phyloP scores from a whole-genome alignment of 2,888 invertebrate species.

The Sinotaia quadrata region DNA sequence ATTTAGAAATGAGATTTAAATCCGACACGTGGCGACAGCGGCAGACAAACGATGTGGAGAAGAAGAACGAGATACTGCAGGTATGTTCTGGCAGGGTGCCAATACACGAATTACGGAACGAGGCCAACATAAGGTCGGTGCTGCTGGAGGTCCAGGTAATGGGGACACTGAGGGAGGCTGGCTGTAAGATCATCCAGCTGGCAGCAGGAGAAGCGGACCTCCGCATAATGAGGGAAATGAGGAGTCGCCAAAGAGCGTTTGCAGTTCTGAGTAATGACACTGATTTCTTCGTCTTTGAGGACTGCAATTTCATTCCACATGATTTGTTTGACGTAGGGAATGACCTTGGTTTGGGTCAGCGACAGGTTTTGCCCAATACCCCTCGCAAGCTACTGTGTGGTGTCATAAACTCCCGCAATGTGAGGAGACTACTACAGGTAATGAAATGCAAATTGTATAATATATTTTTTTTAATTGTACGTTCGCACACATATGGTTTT shows the following conservation, averaged over 20 bases:
- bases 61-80: conserved; percentile 46
- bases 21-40: conserved; percentile 62
- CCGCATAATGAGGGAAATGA: conserved; percentile 56
- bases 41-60: conserved; percentile 54
- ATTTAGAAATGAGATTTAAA: conserved; percentile 54
- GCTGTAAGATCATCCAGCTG: conserved; percentile 56
- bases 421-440: conserved; percentile 53
- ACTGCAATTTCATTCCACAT: conserved; percentile 57
- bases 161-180: conserved; percentile 52
- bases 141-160: conserved; percentile 60
- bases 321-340: conserved; percentile 64
- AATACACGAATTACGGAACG: conserved; percentile 43
- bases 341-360: conserved; percentile 57
- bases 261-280: conserved; percentile 67
- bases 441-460: too few species aligned
- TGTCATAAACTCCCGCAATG: conserved; percentile 52
- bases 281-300: conserved; percentile 66
- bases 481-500: too few species aligned
- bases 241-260: conserved; percentile 57
- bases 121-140: conserved; percentile 61
- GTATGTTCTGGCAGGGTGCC: conserved; percentile 49
- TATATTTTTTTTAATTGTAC: too few species aligned
- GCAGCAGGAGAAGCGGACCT: conserved; percentile 64
- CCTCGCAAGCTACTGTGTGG: conserved; percentile 57
- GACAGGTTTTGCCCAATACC: conserved; percentile 47